A percentile compares a stretch with the other conserved stretches of the same genome.
Evolutionary conservation across 2,113 vertebrate genomes (phyloP).

Genomic region (Kryptolebias marmoratus): DNA sequence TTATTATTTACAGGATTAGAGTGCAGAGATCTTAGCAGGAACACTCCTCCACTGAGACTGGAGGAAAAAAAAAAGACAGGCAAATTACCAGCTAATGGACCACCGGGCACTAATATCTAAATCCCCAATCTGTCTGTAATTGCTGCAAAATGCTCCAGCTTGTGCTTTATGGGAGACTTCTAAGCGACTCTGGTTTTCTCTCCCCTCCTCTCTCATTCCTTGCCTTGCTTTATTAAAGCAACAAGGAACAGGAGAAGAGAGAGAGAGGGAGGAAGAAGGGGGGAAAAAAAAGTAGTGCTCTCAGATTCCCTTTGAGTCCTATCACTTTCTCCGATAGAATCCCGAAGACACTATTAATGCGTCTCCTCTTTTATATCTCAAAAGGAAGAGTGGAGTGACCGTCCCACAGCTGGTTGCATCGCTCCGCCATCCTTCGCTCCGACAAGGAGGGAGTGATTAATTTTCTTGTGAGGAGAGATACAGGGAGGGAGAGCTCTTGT

Average conservation of each 20-base stretch:
- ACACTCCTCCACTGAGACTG: constrained; percentile 64
- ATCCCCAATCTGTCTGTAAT: constrained; percentile 80
- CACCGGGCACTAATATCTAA: constrained; percentile 80
- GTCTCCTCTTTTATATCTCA: constrained; percentile 66
- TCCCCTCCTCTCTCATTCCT: constrained; percentile 30
- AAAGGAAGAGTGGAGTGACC: constrained; percentile 73
- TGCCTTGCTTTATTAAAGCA: constrained; percentile 70
- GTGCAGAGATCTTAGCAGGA: constrained; percentile 69
- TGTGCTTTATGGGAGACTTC: constrained; percentile 69
- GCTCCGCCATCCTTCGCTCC: constrained; percentile 28
- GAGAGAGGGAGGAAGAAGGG: not conserved
- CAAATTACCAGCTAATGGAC: constrained; percentile 81
- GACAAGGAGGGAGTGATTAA: constrained; percentile 66
- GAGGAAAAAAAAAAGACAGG: constrained; percentile 62
- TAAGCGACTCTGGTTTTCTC: constrained; percentile 47
- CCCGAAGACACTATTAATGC: constrained; percentile 77
- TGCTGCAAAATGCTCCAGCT: constrained; percentile 74
- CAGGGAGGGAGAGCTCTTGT: constrained; percentile 68
- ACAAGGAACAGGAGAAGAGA: constrained; percentile 57
- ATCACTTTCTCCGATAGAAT: constrained; percentile 68
- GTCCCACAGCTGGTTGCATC: constrained; percentile 73
- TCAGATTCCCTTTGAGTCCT: constrained; percentile 67
- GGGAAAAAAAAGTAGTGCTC: constrained; percentile 32
- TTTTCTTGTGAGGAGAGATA: constrained; percentile 63
- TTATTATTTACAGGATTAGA: constrained; percentile 78